Base-by-base conservation (phyloP, 2,888 invertebrate genomes). In the Eilema caniola region DNA sequence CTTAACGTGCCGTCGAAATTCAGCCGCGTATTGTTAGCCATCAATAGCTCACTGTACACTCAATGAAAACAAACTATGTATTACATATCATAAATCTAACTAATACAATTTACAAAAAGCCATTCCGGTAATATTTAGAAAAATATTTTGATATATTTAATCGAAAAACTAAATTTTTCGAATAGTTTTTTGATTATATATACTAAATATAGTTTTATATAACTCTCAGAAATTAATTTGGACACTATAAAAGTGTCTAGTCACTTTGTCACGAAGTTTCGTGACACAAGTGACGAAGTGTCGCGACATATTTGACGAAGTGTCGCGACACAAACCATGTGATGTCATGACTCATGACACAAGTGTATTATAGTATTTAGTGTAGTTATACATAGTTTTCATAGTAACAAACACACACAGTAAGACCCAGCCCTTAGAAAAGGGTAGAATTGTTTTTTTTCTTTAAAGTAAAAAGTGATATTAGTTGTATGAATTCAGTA, bases 81-180 rank as follows among this genome's bases (percentile, higher is more conserved):
- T 60, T 41, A 41, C 59, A 60, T 60, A 41, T 28, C 14, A 12
- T 7, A 8, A 41, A 41, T 23, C 60, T n/a, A 24, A 28, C 25
- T 3, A 41, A 60, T 28, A 62, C 31, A 59, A 62, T 69, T 64
- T 33, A 62, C n/a, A 60, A 60, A 66, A 66, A 28, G 66, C 53
- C 47, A 23, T 41, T 66, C 25, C 66, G 66, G 66, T 66, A 66
- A 66, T 66, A 41, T 66, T 72, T 67, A 75, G 47, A 24, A 41
- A 57, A 16, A 56, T n/a, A 16, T 60, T 41, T 60, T 23, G n/a
- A 28, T 60, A 66, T n/a, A 41, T 24, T 25, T 41, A 66, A 37
- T 28, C 25, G 31, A 56, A 56, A 65, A 53, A 25, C 20, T 47
- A 53, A n/a, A 53, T 53, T 53, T 53, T 10, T 16, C 4, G 4